phyloP scores from a whole-genome alignment of 1,140 invertebrate species.

The Laupala kohalensis region DNA sequence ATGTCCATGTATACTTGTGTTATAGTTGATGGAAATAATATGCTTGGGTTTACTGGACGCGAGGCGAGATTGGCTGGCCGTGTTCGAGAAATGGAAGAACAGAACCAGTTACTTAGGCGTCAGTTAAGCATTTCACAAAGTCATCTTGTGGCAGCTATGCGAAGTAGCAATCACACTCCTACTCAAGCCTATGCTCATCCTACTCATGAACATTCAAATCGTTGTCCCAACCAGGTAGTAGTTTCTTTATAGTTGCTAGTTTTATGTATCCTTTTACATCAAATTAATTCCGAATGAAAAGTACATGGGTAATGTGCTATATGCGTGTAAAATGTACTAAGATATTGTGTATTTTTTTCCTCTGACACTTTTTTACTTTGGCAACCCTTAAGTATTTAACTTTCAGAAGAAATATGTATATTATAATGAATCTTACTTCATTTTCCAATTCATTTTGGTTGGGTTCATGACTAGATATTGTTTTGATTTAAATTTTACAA shows the following conservation, averaged over 20 bases:
- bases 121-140: conserved; percentile 38
- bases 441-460: too few relatives aligned
- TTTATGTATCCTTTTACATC: background rate
- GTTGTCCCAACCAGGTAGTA: conserved; percentile 8
- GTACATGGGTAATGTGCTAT: too few relatives aligned
- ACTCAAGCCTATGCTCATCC: conserved; percentile 7
- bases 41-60: conserved; percentile 31
- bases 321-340: too few relatives aligned
- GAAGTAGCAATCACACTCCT: conserved; percentile 6
- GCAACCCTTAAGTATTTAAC: too few relatives aligned
- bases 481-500: too few relatives aligned
- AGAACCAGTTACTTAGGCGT: conserved; percentile 33
- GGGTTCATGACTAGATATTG: too few relatives aligned
- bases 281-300: too few relatives aligned
- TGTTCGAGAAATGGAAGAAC: conserved; percentile 37
- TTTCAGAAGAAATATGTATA: too few relatives aligned
- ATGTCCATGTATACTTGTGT: background rate
- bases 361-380: too few relatives aligned
- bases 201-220: conserved; percentile 7
- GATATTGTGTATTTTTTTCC: too few relatives aligned
- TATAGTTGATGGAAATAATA: conserved; percentile 23
- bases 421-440: too few relatives aligned
- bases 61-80: conserved; percentile 34
- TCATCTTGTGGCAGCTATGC: conserved; percentile 32
- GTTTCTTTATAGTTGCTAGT: background rate